Percentiles rank a stretch among this genome's conserved stretches.
Conservation (phyloP, 2,797 vertebrate genomes). For the Tenualosa thibaudeaui region DNA sequence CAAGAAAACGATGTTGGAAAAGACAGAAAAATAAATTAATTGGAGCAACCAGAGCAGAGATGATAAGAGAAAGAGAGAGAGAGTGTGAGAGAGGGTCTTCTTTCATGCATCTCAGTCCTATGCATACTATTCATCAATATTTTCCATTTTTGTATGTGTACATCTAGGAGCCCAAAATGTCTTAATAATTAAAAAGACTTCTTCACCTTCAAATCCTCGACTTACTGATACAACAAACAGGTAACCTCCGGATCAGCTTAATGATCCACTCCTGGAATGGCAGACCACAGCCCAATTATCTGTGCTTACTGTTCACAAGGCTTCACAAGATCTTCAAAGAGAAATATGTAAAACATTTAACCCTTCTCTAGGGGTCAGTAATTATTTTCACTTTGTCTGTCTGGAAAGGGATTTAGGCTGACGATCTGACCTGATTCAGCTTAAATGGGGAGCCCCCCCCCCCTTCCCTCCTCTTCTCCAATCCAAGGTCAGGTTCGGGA, state of each 20-base stretch:
- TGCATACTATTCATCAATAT: background rate
- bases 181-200: background rate
- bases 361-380: slow-evolving; percentile 56
- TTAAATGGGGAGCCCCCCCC: slow-evolving; percentile 50
- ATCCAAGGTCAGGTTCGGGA: background rate
- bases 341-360: slow-evolving; percentile 61
- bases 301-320: slow-evolving; percentile 41
- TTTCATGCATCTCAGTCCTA: background rate
- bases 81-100: no score
- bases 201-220: background rate
- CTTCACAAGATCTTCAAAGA: slow-evolving; percentile 49
- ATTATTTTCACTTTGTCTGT: slow-evolving; percentile 54
- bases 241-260: background rate
- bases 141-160: background rate
- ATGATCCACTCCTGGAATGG: slow-evolving; percentile 37
- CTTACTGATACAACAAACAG: background rate
- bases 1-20: background rate
- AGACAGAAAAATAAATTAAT: background rate
- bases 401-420: slow-evolving; percentile 49
- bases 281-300: slow-evolving; percentile 57
- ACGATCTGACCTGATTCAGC: slow-evolving; percentile 52
- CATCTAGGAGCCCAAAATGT: background rate
- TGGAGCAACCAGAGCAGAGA: background rate
- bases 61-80: background rate
- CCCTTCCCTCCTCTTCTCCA: background rate